Conservation (phyloP, 2,888 invertebrate genomes). For the Ctena decussata region DNA sequence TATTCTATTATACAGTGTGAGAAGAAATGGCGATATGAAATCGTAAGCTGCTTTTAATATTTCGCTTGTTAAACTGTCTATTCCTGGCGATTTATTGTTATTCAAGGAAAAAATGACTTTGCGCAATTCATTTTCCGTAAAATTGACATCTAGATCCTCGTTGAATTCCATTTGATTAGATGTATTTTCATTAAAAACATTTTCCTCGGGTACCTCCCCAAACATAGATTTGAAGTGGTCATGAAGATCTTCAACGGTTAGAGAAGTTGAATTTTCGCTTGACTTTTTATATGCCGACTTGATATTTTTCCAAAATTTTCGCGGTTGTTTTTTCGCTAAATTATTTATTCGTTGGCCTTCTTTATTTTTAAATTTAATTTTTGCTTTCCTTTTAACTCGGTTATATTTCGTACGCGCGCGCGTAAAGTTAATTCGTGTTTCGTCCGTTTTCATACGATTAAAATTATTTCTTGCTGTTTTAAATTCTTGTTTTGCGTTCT, state of each 20-base stretch:
- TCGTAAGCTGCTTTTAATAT: neutral
- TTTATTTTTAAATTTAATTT: neutral
- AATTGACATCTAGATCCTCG: neutral
- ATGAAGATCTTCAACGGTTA: neutral
- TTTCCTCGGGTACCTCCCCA: too few relatives aligned
- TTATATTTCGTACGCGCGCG: neutral
- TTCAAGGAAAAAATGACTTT: neutral
- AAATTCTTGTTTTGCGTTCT: neutral
- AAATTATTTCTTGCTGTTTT: neutral
- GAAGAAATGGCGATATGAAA: slow-evolving; percentile 12
- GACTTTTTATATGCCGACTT: neutral
- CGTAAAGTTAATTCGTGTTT: neutral
- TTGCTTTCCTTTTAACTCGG: neutral
- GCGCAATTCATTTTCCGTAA: neutral
- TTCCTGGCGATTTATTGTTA: neutral
- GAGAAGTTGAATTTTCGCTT: neutral
- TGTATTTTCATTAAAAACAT: neutral
- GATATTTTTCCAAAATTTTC: slow-evolving; percentile 16
- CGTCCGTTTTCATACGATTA: neutral
- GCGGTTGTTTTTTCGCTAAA: slow-evolving; percentile 11
- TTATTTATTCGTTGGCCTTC: neutral
- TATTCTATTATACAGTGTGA: slow-evolving; percentile 20
- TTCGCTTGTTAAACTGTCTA: neutral
- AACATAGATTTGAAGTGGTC: slow-evolving; percentile 14
- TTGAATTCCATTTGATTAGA: neutral